phyloP scores from a whole-genome alignment of 1,140 invertebrate species.

The Caenorhabditis brenneri region DNA sequence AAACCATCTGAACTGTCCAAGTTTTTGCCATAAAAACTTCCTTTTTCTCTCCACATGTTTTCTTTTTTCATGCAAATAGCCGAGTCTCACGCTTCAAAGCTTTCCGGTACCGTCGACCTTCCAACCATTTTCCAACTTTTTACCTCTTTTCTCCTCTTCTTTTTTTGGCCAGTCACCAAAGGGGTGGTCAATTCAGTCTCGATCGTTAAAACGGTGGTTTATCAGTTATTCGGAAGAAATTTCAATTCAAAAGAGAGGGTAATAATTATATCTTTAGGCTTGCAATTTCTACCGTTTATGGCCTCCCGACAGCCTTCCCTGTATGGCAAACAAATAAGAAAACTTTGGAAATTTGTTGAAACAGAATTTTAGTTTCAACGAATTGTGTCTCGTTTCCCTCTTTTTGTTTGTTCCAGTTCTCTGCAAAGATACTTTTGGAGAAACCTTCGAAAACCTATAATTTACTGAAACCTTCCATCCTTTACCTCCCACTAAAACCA shows the following conservation, averaged over 20 bases:
- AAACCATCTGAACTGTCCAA: neutral
- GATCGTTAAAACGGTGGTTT: neutral
- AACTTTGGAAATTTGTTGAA: no score
- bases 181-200: neutral
- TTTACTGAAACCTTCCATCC: neutral
- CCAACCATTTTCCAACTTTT: neutral
- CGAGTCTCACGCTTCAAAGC: conserved; percentile 30
- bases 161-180: neutral
- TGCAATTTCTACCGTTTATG: conserved; percentile 16
- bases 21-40: neutral
- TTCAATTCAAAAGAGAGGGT: neutral
- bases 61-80: conserved; percentile 28
- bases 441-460: neutral
- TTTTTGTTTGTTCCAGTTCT: no score
- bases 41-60: neutral
- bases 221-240: neutral
- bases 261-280: conserved; percentile 14
- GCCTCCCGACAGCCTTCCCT: neutral
- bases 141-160: neutral
- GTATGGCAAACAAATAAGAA: conserved; percentile 1
- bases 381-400: no score
- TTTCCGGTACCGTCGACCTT: neutral
- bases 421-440: no score
- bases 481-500: neutral
- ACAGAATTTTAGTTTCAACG: no score